Conservation (phyloP, 1,140 invertebrate genomes). For the Ridgeia piscesae region DNA sequence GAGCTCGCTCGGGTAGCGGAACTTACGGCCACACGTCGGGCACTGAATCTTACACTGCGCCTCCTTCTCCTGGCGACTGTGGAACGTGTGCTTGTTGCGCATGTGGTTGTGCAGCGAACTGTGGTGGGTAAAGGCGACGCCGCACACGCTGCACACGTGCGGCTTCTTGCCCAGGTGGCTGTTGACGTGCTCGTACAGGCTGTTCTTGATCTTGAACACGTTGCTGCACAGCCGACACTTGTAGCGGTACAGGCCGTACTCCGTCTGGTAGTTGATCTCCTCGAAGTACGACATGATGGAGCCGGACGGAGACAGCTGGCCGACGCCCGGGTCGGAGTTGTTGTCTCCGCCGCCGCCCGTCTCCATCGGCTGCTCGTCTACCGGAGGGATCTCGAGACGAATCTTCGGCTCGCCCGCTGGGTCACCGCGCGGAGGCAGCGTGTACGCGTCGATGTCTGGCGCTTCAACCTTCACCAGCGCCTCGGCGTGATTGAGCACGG, state of each 20-base stretch:
- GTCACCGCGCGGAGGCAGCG: background rate
- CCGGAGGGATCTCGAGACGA: background rate
- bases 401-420: background rate
- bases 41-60: conserved; percentile 21
- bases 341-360: background rate
- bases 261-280: conserved; percentile 25
- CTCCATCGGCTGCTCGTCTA: background rate
- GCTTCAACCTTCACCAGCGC: background rate
- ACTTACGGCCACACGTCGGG: conserved; percentile 19
- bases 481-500: conserved; percentile 7
- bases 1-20: conserved; percentile 29
- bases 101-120: conserved; percentile 30
- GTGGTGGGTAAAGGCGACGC: conserved; percentile 24
- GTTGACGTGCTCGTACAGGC: conserved; percentile 30
- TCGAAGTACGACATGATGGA: conserved; percentile 23
- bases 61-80: conserved; percentile 26
- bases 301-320: background rate
- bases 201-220: conserved; percentile 26
- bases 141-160: conserved; percentile 21
- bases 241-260: conserved; percentile 24
- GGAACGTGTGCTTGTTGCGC: conserved; percentile 28
- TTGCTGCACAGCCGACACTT: conserved; percentile 26
- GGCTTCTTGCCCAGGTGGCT: conserved; percentile 26
- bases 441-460: background rate
- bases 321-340: background rate